These are phyloP conservation scores for Neodiprion pinetum DNA, from an alignment of 1,140 invertebrate species.

Conservation along the genomic window DNA sequence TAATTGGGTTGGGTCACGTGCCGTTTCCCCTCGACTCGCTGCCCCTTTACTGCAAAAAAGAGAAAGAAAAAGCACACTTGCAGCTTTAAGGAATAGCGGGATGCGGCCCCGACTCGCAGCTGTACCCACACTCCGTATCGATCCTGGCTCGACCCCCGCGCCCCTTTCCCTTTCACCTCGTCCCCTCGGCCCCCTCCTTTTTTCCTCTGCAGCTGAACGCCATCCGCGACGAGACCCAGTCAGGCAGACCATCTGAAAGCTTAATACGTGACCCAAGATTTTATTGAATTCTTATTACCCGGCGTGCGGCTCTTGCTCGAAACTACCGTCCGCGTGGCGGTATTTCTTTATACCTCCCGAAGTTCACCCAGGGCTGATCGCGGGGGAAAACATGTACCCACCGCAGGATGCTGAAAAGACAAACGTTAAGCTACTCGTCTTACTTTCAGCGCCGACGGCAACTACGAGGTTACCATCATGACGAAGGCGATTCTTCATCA, in stretches of 20 bases:
- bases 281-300: conserved; percentile 1
- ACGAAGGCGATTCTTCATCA: conserved; percentile 92
- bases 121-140: conserved; percentile 8
- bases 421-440: conserved; percentile 21
- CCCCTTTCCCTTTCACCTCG: conserved; percentile 4
- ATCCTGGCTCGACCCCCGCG: not conserved
- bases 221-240: conserved; percentile 8
- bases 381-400: not conserved
- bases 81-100: not conserved
- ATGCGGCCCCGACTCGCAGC: not conserved
- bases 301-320: conserved; percentile 25
- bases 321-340: conserved; percentile 12
- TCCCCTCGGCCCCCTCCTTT: not conserved
- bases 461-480: conserved; percentile 98
- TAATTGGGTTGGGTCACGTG: conserved; percentile 6
- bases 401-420: too few relatives aligned
- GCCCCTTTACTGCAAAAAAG: not conserved
- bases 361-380: not conserved
- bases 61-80: not conserved
- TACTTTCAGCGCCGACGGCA: conserved; percentile 89
- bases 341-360: conserved; percentile 26
- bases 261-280: conserved; percentile 7
- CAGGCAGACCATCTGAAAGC: conserved; percentile 4
- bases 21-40: not conserved
- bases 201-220: conserved; percentile 16